Evolutionary conservation across 23 tunicate genomes (phyloP).

Genomic region (Styela plicata): DNA sequence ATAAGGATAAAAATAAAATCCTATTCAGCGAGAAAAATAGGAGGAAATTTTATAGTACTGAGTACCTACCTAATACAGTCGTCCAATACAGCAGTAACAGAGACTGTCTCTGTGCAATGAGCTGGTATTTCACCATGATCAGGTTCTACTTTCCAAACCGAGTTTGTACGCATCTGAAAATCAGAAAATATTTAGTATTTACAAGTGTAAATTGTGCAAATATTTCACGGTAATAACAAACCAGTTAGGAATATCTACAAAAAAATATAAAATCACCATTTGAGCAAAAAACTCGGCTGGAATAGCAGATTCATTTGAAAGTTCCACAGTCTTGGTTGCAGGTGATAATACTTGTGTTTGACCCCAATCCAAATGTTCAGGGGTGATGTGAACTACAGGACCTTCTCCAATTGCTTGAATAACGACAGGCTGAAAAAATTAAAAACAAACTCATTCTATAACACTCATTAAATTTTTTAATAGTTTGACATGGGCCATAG

Average conservation of each 20-base stretch:
- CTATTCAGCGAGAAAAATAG: no score
- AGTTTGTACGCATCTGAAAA: conserved; percentile 73
- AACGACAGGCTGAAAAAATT: conserved; percentile 43
- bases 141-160: conserved; percentile 79
- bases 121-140: conserved; percentile 70
- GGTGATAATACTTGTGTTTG: conserved; percentile 67
- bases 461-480: no score
- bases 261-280: no score
- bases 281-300: conserved; percentile 80
- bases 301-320: conserved; percentile 83
- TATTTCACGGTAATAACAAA: no score
- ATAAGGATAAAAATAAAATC: no score
- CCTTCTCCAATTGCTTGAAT: conserved; percentile 85
- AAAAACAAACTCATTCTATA: background rate
- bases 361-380: conserved; percentile 79
- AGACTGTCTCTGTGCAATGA: conserved; percentile 30
- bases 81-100: conserved; percentile 73
- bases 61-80: conserved; percentile 65
- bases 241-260: no score
- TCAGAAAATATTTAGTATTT: no score
- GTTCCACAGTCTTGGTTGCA: conserved; percentile 46
- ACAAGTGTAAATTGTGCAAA: no score
- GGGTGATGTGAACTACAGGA: conserved; percentile 79
- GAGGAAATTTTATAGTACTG: no score
- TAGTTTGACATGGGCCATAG: no score